These are phyloP conservation scores for Phrynocephalus guinanensis DNA, from an alignment of 2,797 vertebrate species.

Conservation along the genomic window DNA sequence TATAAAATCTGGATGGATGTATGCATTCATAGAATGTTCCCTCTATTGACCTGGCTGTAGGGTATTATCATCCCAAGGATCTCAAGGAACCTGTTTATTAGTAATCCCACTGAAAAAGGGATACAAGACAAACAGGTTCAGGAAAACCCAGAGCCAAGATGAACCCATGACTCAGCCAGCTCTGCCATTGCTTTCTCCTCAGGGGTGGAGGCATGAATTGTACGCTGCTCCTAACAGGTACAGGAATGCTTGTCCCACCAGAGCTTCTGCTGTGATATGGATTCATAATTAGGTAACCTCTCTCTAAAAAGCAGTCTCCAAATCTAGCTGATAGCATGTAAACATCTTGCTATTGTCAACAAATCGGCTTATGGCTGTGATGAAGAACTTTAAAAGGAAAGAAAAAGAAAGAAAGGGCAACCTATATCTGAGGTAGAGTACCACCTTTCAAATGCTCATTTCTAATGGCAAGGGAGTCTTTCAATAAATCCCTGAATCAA, in stretches of 20 bases:
- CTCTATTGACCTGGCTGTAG: slow-evolving; percentile 74
- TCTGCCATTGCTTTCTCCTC: neutral
- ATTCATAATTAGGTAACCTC: slow-evolving; percentile 24
- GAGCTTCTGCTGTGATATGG: slow-evolving; percentile 14
- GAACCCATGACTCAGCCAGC: neutral
- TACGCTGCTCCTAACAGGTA: neutral
- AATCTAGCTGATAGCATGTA: slow-evolving; percentile 67
- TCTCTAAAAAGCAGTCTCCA: slow-evolving; percentile 55
- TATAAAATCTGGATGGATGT: slow-evolving; percentile 81
- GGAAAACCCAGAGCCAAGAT: neutral
- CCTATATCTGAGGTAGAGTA: slow-evolving; percentile 78
- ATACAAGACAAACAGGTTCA: slow-evolving; percentile 10
- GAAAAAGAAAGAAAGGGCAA: slow-evolving; percentile 57
- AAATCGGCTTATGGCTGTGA: slow-evolving; percentile 64
- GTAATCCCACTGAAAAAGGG: neutral
- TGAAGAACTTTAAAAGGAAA: slow-evolving; percentile 49
- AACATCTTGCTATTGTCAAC: slow-evolving; percentile 53
- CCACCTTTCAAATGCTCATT: slow-evolving; percentile 62
- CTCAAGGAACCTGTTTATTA: slow-evolving; percentile 1
- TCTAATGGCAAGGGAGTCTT: slow-evolving; percentile 38
- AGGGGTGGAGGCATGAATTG: neutral
- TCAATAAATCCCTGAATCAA: slow-evolving; percentile 55
- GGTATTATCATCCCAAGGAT: neutral
- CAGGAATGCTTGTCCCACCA: slow-evolving; percentile 11
- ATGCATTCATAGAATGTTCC: slow-evolving; percentile 83